phyloP scores from a whole-genome alignment of 2,797 vertebrate species.

The Melanotaenia boesemani region DNA sequence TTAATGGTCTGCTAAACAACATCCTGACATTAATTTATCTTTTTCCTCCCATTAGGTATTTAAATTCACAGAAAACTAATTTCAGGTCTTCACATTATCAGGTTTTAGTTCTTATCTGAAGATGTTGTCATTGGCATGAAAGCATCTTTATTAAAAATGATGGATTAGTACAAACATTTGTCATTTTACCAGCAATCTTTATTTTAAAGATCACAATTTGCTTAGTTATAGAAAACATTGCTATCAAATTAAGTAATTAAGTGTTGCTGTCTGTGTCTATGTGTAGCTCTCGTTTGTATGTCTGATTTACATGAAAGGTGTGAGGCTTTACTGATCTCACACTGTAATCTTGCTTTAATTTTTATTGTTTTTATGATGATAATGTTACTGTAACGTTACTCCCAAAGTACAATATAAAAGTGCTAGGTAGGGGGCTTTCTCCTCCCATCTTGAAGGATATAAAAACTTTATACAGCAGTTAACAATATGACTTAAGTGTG shows the following conservation, averaged over 20 bases:
- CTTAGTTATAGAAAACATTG: no score
- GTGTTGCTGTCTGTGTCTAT: no score
- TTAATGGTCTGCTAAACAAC: slow-evolving; percentile 12
- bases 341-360: no score
- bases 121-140: slow-evolving; percentile 6
- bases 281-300: no score
- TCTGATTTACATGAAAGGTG: no score
- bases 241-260: no score
- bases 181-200: not conserved
- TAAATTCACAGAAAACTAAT: slow-evolving; percentile 35
- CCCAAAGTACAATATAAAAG: not conserved
- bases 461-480: no score
- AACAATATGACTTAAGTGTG: no score
- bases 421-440: no score
- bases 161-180: slow-evolving; percentile 9
- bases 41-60: slow-evolving; percentile 21
- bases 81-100: slow-evolving; percentile 20
- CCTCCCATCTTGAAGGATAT: no score
- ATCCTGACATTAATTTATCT: slow-evolving; percentile 28
- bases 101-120: slow-evolving; percentile 2
- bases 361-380: not conserved
- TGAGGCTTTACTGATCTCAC: no score
- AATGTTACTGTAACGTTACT: not conserved
- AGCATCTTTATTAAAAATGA: slow-evolving; percentile 2
- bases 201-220: not conserved